Evolutionary conservation across 2,888 invertebrate species (phyloP).

Genomic region (Himalopsyche kuldschensis): DNA sequence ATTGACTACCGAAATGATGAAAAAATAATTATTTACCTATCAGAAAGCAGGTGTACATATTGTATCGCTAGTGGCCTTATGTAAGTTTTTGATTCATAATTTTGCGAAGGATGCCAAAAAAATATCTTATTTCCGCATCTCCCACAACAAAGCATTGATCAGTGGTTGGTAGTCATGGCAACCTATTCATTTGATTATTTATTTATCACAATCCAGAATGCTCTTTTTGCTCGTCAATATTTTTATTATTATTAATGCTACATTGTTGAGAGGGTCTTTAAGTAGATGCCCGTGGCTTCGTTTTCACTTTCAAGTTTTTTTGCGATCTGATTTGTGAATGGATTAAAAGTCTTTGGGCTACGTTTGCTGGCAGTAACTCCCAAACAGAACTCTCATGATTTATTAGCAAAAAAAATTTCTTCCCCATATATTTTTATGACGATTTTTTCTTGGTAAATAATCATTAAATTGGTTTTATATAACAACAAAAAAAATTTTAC

Average conservation of each 20-base stretch:
- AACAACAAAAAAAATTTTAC: too few species aligned
- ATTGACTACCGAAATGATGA: not conserved
- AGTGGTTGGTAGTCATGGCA: constrained; percentile 41
- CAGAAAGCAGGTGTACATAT: constrained; percentile 18
- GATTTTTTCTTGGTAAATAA: too few species aligned
- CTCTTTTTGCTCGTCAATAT: constrained; percentile 20
- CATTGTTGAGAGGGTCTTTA: not conserved
- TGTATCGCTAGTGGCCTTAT: not conserved
- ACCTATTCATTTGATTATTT: constrained; percentile 51
- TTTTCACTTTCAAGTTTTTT: not conserved
- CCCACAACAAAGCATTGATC: constrained; percentile 57
- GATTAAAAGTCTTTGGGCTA: not conserved
- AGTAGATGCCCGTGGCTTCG: not conserved
- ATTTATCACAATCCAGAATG: constrained; percentile 21
- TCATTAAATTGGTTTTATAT: too few species aligned
- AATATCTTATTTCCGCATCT: constrained; percentile 64
- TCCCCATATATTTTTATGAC: too few species aligned
- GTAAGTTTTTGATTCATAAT: not conserved
- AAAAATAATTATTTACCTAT: not conserved
- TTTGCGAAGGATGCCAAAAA: constrained; percentile 49
- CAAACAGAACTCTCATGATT: not conserved
- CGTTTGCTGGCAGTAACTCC: not conserved
- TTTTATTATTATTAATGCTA: not conserved
- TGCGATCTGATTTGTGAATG: not conserved
- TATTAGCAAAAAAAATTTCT: too few species aligned